phyloP scores from a whole-genome alignment of 2,797 vertebrate species.

The Dermochelys coriacea region DNA sequence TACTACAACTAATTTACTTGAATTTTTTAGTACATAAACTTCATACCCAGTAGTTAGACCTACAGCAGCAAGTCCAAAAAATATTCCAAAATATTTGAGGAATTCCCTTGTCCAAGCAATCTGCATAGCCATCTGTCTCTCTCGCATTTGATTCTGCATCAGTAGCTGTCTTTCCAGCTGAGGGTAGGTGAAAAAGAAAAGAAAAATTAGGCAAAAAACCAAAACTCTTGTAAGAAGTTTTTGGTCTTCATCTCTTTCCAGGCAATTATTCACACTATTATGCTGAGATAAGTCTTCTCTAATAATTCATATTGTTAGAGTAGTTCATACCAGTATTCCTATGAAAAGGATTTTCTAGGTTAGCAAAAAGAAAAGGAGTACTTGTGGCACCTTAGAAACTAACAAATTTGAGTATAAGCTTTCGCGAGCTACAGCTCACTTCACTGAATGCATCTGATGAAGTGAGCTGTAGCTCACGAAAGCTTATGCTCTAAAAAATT shows the following conservation, averaged over 20 bases:
- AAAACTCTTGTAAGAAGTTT: background rate
- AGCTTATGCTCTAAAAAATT: too few species aligned
- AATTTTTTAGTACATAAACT: constrained; percentile 51
- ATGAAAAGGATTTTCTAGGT: background rate
- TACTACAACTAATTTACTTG: background rate
- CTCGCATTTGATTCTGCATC: constrained; percentile 93
- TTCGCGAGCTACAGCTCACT: too few species aligned
- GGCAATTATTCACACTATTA: background rate
- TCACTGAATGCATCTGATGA: too few species aligned
- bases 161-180: constrained; percentile 92
- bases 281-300: background rate
- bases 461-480: too few species aligned
- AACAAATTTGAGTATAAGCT: too few species aligned
- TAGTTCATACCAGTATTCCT: background rate
- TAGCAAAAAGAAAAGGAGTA: background rate
- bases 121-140: constrained; percentile 92
- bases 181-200: constrained; percentile 14
- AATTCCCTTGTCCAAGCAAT: constrained; percentile 92
- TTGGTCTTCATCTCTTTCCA: background rate
- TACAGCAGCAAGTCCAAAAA: constrained; percentile 83
- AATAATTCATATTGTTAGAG: background rate
- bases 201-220: constrained; percentile 49
- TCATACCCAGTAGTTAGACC: constrained; percentile 86
- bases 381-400: too few species aligned
- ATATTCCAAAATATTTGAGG: constrained; percentile 89